phyloP scores from a whole-genome alignment of 2,888 invertebrate species.

The Pristionchus fissidentatus region DNA sequence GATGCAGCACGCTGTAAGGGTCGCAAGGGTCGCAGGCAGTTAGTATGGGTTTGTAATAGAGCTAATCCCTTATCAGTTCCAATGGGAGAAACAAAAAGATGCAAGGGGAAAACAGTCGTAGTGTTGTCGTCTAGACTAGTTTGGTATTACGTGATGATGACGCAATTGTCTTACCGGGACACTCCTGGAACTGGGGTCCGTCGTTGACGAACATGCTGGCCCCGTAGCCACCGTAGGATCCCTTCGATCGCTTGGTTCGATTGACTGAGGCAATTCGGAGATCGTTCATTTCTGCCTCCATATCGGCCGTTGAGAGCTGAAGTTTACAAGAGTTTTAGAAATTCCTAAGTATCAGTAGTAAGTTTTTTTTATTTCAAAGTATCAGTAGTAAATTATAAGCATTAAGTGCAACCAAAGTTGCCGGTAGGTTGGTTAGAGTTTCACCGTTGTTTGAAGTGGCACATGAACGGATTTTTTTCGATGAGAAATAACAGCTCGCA shows the following conservation, averaged over 20 bases:
- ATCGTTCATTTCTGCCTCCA: constrained; percentile 70
- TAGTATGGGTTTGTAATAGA: too few relatives aligned
- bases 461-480: neutral
- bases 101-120: neutral
- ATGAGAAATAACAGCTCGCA: neutral
- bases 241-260: constrained; percentile 44
- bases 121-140: neutral
- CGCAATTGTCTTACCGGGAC: constrained; percentile 64
- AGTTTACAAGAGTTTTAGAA: constrained; percentile 23
- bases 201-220: constrained; percentile 68
- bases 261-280: constrained; percentile 53
- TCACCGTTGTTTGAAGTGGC: too few relatives aligned
- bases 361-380: neutral
- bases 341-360: neutral
- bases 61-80: too few relatives aligned
- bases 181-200: constrained; percentile 74
- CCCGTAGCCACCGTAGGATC: constrained; percentile 49
- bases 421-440: too few relatives aligned
- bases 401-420: neutral
- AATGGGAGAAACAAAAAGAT: too few relatives aligned
- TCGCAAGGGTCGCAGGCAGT: too few relatives aligned
- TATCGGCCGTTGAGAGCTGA: constrained; percentile 66
- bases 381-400: neutral
- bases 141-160: neutral
- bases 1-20: constrained; percentile 73